phyloP scores from a whole-genome alignment of 2,888 invertebrate genomes.

The Catotricha subobsoleta region DNA sequence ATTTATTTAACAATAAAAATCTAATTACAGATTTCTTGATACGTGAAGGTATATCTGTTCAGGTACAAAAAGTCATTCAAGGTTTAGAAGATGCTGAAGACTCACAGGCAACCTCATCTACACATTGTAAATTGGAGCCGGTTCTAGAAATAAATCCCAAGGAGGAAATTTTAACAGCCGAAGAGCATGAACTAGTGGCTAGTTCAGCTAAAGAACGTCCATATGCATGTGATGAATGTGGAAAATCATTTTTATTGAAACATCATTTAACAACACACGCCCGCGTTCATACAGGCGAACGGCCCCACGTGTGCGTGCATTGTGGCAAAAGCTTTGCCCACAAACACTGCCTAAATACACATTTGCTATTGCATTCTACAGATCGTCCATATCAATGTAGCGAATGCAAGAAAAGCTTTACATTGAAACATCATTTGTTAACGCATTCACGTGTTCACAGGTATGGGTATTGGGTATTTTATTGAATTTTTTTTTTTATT shows the following conservation, averaged over 20 bases:
- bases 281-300: slow-evolving; percentile 61
- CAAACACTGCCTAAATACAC: slow-evolving; percentile 69
- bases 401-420: slow-evolving; percentile 75
- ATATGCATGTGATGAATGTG: slow-evolving; percentile 66
- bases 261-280: slow-evolving; percentile 72
- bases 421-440: slow-evolving; percentile 65
- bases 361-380: slow-evolving; percentile 59
- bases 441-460: slow-evolving; percentile 62
- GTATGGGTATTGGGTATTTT: neutral
- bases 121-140: slow-evolving; percentile 29
- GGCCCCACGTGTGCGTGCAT: slow-evolving; percentile 60
- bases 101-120: slow-evolving; percentile 29
- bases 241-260: slow-evolving; percentile 65
- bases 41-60: slow-evolving; percentile 27
- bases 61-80: slow-evolving; percentile 31
- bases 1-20: no score
- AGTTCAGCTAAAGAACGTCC: slow-evolving; percentile 44
- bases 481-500: neutral
- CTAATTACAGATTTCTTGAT: slow-evolving; percentile 6
- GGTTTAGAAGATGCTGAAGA: slow-evolving; percentile 30
- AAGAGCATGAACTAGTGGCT: slow-evolving; percentile 2
- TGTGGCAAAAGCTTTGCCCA: slow-evolving; percentile 68
- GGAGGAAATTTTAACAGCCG: slow-evolving; percentile 17
- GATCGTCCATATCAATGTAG: slow-evolving; percentile 67
- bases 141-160: slow-evolving; percentile 30